Base-by-base conservation (phyloP, 2,888 invertebrate genomes). In the Sinopyrophorus schimmeli region DNA sequence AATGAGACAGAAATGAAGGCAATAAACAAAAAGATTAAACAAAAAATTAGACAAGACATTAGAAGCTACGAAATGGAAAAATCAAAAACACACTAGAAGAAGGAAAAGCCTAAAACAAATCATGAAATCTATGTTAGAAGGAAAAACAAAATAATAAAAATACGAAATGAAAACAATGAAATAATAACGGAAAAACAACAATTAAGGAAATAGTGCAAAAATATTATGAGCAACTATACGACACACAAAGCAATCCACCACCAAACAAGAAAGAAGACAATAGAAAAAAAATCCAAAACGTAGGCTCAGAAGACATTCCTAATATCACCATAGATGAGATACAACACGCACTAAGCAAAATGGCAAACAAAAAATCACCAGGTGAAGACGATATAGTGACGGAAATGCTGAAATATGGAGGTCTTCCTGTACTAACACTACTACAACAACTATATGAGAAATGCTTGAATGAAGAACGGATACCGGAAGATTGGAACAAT, bases 81-180 rank as follows among this genome's bases (percentile, higher is more conserved):
- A 28, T 28, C 3, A 14, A 10, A 3, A n/a, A n/a, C n/a, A n/a
- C n/a, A n/a, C n/a, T n/a, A n/a, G n/a, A n/a, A n/a, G n/a, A n/a
- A n/a, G n/a, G n/a, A n/a, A n/a, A 26, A 26, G 26, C 4, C 6
- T 26, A 6, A 26, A 26, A 26, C 5, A 26, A 6, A 6, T 10
- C 9, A 5, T 26, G 9, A 28, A 7, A 28, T 3, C 4, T 12
- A 12, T 28, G 10, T n/a, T 14, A 11, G 10, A 28, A 28, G 14
- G 10, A 6, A 28, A 28, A 28, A n/a, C 14, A 28, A 28, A 11
- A 28, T 28, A 28, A 28, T 28, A 28, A 28, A 11, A 28, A 11
- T 28, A 28, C 4, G 12, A 28, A 28, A 28, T 14, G 14, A 5
- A 12, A 28, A 28, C 12, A 28, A 28, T 14, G 28, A 28, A 28